Evolutionary conservation across 2,888 invertebrate genomes (phyloP).

Genomic region (Theretra japonica): DNA sequence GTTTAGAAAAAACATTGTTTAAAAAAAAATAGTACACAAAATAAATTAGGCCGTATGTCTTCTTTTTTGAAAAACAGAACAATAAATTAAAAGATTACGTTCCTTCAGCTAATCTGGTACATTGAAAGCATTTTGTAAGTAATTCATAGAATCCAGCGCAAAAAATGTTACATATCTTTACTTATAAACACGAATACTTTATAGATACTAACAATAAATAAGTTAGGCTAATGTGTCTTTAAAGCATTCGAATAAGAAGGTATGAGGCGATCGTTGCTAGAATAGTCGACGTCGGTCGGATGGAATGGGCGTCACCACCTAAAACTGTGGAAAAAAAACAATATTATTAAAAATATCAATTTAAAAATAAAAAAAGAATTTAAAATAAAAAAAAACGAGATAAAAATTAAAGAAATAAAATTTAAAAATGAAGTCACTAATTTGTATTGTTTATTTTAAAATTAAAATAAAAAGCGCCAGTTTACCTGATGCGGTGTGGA

Average conservation of each 20-base stretch:
- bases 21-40: neutral
- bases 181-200: conserved; percentile 46
- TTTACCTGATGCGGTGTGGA: conserved; percentile 75
- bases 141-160: conserved; percentile 19
- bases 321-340: conserved; percentile 60
- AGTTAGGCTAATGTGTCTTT: conserved; percentile 59
- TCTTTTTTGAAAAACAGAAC: neutral
- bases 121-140: conserved; percentile 7
- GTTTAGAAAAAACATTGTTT: conserved; percentile 11
- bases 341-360: neutral
- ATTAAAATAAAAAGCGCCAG: conserved; percentile 36
- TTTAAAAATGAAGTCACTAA: conserved; percentile 17
- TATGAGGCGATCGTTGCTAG: conserved; percentile 68
- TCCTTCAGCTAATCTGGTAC: neutral
- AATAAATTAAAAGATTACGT: conserved; percentile 7
- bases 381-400: conserved; percentile 31
- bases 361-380: conserved; percentile 25
- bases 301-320: conserved; percentile 53
- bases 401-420: conserved; percentile 32
- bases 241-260: conserved; percentile 74
- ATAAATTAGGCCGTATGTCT: conserved; percentile 12
- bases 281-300: conserved; percentile 52
- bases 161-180: conserved; percentile 27
- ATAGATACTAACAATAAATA: conserved; percentile 72
- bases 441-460: neutral